These are phyloP conservation scores for Melinaea marsaeus DNA, from an alignment of 2,888 invertebrate species.

Conservation along the genomic window DNA sequence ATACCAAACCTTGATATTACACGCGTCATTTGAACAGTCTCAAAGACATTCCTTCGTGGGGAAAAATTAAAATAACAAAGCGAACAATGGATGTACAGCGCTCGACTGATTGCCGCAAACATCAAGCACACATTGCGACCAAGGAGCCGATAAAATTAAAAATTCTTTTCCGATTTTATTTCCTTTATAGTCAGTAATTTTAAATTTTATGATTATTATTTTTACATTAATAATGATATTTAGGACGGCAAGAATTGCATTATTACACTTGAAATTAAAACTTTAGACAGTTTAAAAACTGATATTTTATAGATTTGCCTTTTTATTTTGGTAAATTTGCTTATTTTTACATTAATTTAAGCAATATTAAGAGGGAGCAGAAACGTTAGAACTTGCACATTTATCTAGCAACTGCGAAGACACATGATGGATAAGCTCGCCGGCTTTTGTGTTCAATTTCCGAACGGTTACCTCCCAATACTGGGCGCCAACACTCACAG, in stretches of 20 bases:
- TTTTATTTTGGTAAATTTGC: too few species aligned
- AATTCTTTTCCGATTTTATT: slow-evolving; percentile 49
- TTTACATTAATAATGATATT: too few species aligned
- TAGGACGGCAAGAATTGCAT: too few species aligned
- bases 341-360: not conserved
- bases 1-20: slow-evolving; percentile 70
- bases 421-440: slow-evolving; percentile 68
- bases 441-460: slow-evolving; percentile 65
- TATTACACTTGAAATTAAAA: too few species aligned
- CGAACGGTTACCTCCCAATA: slow-evolving; percentile 73
- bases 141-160: slow-evolving; percentile 57
- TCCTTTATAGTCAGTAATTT: not conserved
- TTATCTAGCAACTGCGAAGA: slow-evolving; percentile 37
- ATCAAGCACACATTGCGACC: slow-evolving; percentile 35
- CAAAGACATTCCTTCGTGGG: slow-evolving; percentile 71
- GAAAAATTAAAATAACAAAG: slow-evolving; percentile 75
- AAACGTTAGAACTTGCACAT: slow-evolving; percentile 20
- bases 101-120: slow-evolving; percentile 50
- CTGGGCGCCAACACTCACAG: slow-evolving; percentile 56
- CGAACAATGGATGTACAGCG: slow-evolving; percentile 50
- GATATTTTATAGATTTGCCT: too few species aligned
- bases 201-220: not conserved
- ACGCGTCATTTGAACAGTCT: slow-evolving; percentile 74
- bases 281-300: too few species aligned
- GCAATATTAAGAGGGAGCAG: not conserved